Evolutionary conservation across 2,888 invertebrate species (phyloP).

Genomic region (Drosophila fulvimacula): DNA sequence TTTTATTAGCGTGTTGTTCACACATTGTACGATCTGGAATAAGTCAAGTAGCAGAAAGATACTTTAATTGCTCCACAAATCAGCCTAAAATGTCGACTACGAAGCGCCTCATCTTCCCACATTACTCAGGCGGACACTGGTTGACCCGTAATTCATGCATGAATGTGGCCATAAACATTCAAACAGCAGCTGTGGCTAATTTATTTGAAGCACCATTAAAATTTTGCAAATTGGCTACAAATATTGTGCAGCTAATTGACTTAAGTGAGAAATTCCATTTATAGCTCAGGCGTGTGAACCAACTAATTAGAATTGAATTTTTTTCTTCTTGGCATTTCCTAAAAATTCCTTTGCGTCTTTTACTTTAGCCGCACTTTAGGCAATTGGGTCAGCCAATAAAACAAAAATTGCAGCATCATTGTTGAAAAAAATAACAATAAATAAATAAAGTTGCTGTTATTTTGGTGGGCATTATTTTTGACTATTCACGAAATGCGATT

Average conservation of each 20-base stretch:
- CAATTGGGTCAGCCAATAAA: slow-evolving; percentile 61
- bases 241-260: slow-evolving; percentile 54
- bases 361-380: slow-evolving; percentile 12
- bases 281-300: slow-evolving; percentile 57
- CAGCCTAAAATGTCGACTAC: slow-evolving; percentile 27
- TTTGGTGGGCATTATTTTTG: slow-evolving; percentile 12
- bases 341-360: slow-evolving; percentile 14
- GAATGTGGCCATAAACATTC: slow-evolving; percentile 44
- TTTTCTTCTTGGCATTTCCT: slow-evolving; percentile 7
- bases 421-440: slow-evolving; percentile 12
- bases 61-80: slow-evolving; percentile 27
- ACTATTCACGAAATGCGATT: slow-evolving; percentile 55
- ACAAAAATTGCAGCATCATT: slow-evolving; percentile 68
- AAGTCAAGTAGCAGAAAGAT: slow-evolving; percentile 19
- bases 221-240: slow-evolving; percentile 42
- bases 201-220: slow-evolving; percentile 66
- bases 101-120: slow-evolving; percentile 63
- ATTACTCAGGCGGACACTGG: slow-evolving; percentile 47
- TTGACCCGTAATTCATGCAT: slow-evolving; percentile 44
- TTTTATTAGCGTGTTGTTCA: slow-evolving; percentile 19
- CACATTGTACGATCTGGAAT: slow-evolving; percentile 15
- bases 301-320: slow-evolving; percentile 43
- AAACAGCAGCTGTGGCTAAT: slow-evolving; percentile 68
- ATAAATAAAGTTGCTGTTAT: slow-evolving; percentile 15
- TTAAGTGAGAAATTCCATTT: slow-evolving; percentile 27